Evolutionary conservation across 2,888 invertebrate species (phyloP), one percentile per base, ranked within the genome.

Genomic region (Chydorus sphaericus): DNA sequence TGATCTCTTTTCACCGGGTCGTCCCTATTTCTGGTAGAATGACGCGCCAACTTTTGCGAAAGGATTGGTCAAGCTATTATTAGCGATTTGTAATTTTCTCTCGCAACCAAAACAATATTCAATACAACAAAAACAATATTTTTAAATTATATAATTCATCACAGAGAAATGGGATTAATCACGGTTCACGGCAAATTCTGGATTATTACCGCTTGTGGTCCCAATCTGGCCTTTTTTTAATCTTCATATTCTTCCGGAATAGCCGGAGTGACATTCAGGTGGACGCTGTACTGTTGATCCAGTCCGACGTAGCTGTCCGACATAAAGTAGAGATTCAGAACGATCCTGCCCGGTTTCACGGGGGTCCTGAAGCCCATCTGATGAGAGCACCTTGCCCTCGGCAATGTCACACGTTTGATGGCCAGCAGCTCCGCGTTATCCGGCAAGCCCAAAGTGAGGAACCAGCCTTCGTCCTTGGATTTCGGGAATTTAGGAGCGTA

Each of bases 401-500:
- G 18, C 28, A 51, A 23, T 7, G 57, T 37, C 0, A 83, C 73
- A 52, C 94, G 73, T 68, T 91, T 92, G 65, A 96, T 70, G 1
- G 91, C 90, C 60, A 84, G 70, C 33, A 96, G 73, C 64, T 92
- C 87, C 26, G 77, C 76, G 1, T 73, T 72, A 54, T 80, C 79
- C 23, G 79, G 70, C 26, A 80, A 78, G 2, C 93, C 94, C 8
- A 97, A 72, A 0, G 91, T 77, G 2, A 93, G 67, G 70, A 96
- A 85, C 97, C 97, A 98, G 56, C 92, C 89, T 68, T 96, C 96
- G 66, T 88, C 89, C 72, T 96, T 97, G 36, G 83, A 82, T 68
- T 94, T 93, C 2, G 90, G 83, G 74, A 91, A 97, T 59, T 82
- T 80, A 0, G 89, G 86, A 59, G 89, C 83, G 59, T 82, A 52